Evolutionary conservation across 1,140 invertebrate species (phyloP).

Genomic region (Panonychus citri): DNA sequence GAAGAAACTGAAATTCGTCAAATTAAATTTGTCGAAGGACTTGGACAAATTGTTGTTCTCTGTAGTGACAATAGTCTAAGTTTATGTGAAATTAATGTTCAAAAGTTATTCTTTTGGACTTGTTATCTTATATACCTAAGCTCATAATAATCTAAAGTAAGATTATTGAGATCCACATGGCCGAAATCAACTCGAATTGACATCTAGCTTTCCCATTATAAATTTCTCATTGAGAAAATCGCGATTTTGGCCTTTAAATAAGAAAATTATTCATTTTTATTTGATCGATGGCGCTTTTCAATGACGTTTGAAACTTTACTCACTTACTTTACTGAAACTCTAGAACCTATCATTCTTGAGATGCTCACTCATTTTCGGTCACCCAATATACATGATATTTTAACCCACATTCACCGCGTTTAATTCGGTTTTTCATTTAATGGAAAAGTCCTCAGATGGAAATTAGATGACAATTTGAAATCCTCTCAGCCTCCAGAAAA

Average conservation of each 20-base stretch:
- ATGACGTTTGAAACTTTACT: too few species aligned
- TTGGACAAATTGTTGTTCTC: conserved; percentile 60
- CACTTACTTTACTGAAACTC: too few species aligned
- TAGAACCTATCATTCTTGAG: too few species aligned
- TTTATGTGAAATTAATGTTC: conserved; percentile 54
- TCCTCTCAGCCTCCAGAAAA: conserved; percentile 45
- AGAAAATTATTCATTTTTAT: too few species aligned
- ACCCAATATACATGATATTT: conserved; percentile 55
- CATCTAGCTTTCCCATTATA: too few species aligned
- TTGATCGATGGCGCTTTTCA: too few species aligned
- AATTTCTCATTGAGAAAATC: too few species aligned
- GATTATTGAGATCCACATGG: too few species aligned
- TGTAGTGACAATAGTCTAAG: conserved; percentile 81
- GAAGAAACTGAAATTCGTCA: conserved; percentile 47
- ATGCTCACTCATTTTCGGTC: too few species aligned
- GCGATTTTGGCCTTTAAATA: too few species aligned
- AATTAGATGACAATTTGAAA: conserved; percentile 30
- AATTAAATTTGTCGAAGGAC: conserved; percentile 53
- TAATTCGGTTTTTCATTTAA: too few species aligned
- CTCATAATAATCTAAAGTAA: neutral
- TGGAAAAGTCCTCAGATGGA: conserved; percentile 49
- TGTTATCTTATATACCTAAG: conserved; percentile 4
- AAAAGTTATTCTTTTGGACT: neutral
- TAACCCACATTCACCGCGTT: conserved; percentile 89
- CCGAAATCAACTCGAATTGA: too few species aligned